Percentiles rank a stretch among this genome's conserved stretches.
phyloP scores from a whole-genome alignment of 1,140 invertebrate species.

The Daktulosphaira vitifoliae region DNA sequence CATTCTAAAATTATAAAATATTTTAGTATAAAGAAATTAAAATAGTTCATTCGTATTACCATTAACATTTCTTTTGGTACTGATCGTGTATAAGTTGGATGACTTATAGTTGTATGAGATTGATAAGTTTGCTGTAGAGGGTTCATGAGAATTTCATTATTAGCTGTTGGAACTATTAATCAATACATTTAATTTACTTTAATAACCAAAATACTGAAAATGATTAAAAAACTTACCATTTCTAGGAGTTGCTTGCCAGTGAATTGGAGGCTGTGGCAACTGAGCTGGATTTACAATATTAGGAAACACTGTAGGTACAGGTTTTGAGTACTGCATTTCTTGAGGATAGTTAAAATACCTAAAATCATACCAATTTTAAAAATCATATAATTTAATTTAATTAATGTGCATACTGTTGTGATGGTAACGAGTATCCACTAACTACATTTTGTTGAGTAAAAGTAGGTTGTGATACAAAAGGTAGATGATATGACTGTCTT shows the following conservation, averaged over 20 bases:
- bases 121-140: background rate
- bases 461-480: background rate
- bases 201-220: too few relatives aligned
- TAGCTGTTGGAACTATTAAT: background rate
- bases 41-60: background rate
- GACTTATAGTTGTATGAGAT: constrained; percentile 4
- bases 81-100: background rate
- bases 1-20: constrained; percentile 19
- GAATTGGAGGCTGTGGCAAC: constrained; percentile 18
- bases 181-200: too few relatives aligned
- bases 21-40: too few relatives aligned
- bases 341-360: constrained; percentile 17
- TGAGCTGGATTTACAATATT: constrained; percentile 13
- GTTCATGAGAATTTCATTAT: background rate
- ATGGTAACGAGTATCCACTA: background rate
- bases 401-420: constrained; percentile 2
- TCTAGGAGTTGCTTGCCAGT: constrained; percentile 9
- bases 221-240: background rate
- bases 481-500: background rate
- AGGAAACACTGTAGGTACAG: constrained; percentile 1
- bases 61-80: background rate
- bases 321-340: constrained; percentile 4
- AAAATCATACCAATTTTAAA: background rate
- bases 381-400: too few relatives aligned
- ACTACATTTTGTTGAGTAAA: constrained; percentile 6